These are phyloP conservation scores for Cerceris ruficornis DNA, from an alignment of 2,888 invertebrate genomes.

Conservation along the genomic window DNA sequence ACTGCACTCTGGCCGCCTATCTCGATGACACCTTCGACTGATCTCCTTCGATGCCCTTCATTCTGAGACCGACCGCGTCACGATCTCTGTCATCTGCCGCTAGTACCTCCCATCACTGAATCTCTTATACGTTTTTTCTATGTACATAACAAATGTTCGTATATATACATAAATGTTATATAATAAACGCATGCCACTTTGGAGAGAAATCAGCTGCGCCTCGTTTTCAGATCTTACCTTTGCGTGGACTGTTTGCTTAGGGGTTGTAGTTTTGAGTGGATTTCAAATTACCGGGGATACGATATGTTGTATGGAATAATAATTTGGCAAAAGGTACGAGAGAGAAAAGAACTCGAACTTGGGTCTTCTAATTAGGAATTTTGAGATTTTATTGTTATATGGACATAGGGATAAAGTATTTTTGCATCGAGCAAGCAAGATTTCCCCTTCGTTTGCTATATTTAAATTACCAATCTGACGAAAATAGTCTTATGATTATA, in stretches of 20 bases:
- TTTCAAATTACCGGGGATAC: too few relatives aligned
- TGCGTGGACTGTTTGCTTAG: neutral
- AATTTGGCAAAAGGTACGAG: too few relatives aligned
- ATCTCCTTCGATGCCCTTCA: conserved; percentile 63
- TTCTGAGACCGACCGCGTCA: conserved; percentile 66
- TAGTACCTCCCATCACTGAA: conserved; percentile 72
- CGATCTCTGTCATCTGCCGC: conserved; percentile 76
- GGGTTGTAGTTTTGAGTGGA: too few relatives aligned
- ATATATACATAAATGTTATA: conserved; percentile 60
- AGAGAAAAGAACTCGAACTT: too few relatives aligned
- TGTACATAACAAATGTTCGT: conserved; percentile 71
- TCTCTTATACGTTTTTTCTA: conserved; percentile 58
- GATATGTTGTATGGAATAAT: too few relatives aligned
- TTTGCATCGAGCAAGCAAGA: too few relatives aligned
- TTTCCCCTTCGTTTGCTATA: too few relatives aligned
- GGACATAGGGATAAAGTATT: too few relatives aligned
- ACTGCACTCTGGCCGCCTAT: conserved; percentile 10
- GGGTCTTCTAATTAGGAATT: too few relatives aligned
- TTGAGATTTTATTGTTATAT: too few relatives aligned
- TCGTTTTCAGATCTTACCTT: neutral
- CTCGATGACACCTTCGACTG: conserved; percentile 53
- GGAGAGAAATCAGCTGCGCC: conserved; percentile 17
- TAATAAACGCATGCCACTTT: conserved; percentile 73
- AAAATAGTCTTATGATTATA: too few relatives aligned
- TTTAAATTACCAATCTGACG: too few relatives aligned